Percentiles rank a stretch among this genome's conserved stretches.
These are phyloP conservation scores for Heliangelus exortis DNA, from an alignment of 2,797 vertebrate genomes.

Conservation along the genomic window DNA sequence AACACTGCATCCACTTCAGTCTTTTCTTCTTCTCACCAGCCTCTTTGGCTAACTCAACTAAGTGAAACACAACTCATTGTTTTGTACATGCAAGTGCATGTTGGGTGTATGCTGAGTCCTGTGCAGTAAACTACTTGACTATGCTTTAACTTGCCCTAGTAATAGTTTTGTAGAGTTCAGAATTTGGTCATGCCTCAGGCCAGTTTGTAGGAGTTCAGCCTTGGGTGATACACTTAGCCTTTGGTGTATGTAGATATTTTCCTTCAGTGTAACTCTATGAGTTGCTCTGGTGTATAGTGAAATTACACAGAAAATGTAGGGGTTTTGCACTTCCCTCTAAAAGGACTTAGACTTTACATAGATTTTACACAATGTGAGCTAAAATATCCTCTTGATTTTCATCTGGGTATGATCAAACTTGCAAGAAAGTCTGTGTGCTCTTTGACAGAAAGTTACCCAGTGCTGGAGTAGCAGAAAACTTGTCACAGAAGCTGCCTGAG, in stretches of 20 bases:
- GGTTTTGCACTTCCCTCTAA: background rate
- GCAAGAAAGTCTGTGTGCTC: background rate
- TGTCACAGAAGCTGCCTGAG: background rate
- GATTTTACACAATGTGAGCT: background rate
- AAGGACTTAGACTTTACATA: background rate
- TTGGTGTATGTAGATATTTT: conserved; percentile 25
- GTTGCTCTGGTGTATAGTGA: background rate
- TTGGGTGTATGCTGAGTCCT: background rate
- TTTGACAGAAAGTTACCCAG: background rate
- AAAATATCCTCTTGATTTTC: background rate
- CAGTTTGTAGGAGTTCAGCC: background rate
- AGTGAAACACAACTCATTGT: background rate
- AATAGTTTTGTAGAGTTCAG: background rate
- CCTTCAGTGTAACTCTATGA: background rate
- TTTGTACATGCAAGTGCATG: background rate
- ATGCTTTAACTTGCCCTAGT: background rate
- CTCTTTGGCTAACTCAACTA: background rate
- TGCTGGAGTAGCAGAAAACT: background rate
- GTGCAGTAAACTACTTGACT: background rate
- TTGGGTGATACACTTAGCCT: background rate
- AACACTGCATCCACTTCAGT: background rate
- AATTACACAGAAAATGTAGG: background rate
- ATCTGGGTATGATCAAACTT: background rate
- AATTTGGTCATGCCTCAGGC: background rate
- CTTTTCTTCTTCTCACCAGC: background rate